A percentile compares a stretch with the other conserved stretches of the same genome.
phyloP scores from a whole-genome alignment of 2,888 invertebrate species.

The Heliothis peltigera region DNA sequence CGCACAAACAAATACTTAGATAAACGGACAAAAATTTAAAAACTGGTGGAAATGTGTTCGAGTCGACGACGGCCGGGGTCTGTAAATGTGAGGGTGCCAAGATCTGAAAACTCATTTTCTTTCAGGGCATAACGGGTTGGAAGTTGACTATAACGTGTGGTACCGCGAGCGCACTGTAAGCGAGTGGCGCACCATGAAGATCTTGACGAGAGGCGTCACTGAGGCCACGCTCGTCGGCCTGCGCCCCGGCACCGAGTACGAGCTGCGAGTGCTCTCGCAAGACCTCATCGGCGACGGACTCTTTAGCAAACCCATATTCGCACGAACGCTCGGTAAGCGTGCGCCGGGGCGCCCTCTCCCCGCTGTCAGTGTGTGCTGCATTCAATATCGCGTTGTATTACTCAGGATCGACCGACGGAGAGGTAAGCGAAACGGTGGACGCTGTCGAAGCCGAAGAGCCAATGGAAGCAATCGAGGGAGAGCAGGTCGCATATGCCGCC shows the following conservation, averaged over 20 bases:
- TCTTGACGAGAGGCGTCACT: constrained; percentile 92
- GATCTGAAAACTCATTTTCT: not conserved
- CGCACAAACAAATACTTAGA: no score
- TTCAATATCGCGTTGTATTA: not conserved
- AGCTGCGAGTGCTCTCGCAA: constrained; percentile 96
- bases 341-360: not conserved
- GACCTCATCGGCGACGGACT: constrained; percentile 96
- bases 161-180: constrained; percentile 93
- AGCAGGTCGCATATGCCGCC: constrained; percentile 62
- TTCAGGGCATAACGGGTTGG: constrained; percentile 93
- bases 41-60: no score
- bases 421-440: constrained; percentile 41
- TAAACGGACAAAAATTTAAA: no score
- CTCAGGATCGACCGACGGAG: constrained; percentile 45
- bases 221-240: constrained; percentile 95
- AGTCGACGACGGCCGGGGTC: no score
- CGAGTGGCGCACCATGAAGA: constrained; percentile 96
- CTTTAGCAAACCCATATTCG: constrained; percentile 95
- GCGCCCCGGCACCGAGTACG: constrained; percentile 94
- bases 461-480: constrained; percentile 46
- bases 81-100: no score
- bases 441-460: constrained; percentile 44
- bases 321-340: constrained; percentile 91
- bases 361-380: not conserved
- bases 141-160: constrained; percentile 96